Percentiles rank a stretch among this genome's conserved stretches.
phyloP scores from a whole-genome alignment of 2,797 vertebrate genomes.

The Sebastes reedi region DNA sequence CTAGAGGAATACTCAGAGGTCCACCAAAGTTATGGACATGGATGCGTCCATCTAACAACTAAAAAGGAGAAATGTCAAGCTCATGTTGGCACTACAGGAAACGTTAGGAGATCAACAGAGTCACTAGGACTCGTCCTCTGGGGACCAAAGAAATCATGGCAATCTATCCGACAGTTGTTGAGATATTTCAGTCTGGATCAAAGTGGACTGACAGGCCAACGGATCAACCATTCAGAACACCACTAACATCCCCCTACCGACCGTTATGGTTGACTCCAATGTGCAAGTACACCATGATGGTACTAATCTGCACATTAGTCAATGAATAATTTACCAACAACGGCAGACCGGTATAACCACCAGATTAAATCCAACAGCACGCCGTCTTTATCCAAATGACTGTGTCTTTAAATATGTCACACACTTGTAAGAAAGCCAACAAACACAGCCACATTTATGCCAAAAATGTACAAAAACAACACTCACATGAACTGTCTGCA shows the following conservation, averaged over 20 bases:
- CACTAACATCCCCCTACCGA: background rate
- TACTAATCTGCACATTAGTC: conserved; percentile 12
- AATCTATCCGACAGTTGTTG: background rate
- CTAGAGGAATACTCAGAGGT: background rate
- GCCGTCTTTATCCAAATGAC: background rate
- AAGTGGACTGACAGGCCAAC: background rate
- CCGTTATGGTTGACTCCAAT: background rate
- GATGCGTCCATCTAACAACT: background rate
- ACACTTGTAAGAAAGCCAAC: background rate
- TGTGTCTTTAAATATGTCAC: background rate
- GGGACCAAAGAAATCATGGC: background rate
- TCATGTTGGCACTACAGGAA: background rate
- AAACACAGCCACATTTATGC: background rate
- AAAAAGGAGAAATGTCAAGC: background rate
- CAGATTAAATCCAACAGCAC: background rate
- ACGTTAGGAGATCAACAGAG: background rate
- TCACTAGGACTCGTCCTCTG: background rate
- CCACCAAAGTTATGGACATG: background rate
- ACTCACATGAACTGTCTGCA: background rate
- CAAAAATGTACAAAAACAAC: background rate
- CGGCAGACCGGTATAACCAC: background rate
- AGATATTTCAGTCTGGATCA: background rate
- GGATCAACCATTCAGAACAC: background rate
- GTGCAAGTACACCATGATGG: background rate
- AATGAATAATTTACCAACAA: conserved; percentile 30